Base-by-base conservation (phyloP, 2,888 invertebrate species). In the Candidula unifasciata region DNA sequence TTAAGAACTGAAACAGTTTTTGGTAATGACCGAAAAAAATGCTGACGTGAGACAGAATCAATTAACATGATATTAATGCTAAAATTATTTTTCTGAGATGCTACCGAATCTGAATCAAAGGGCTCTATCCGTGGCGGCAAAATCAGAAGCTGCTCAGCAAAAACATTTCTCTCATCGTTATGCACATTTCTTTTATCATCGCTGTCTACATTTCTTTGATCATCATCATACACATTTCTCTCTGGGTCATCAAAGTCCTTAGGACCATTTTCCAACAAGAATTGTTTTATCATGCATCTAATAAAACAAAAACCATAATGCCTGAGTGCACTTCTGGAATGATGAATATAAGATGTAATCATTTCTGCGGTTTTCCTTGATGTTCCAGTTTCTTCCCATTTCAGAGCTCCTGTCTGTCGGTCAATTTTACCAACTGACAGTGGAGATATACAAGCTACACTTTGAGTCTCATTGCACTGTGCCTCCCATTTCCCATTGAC, bases 1-100 rank as follows among this genome's bases (percentile, higher is more conserved):
- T 89, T 86, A 30, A 91, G 85, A 0, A 84, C 66, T 57, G 86
- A 52, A 0, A 90, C 86, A 37, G 90, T 88, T 84, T 88, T 86
- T 33, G 90, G 89, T 69, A 91, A 73, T 13, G 91, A 90, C 21
- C 91, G 76, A 80, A 87, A 90, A 66, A 91, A 91, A 87, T 91
- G 91, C 80, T 89, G 88, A 35, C 88, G 84, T 66, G 91, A 90
- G n/a, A 90, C 89, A 13, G 91, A 91, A 83, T 91, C 91, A 35
- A 91, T 82, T 33, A 90, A 90, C 60, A 91, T 86, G 18, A 91
- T 57, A 83, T 91, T 91, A 16, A 91, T 84, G 84, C 90, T 91
- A 2, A 91, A 80, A 10, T 74, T 35, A 13, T 69, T 33, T 33
- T 27, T 44, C 3, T 37, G n/a, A 5, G 18, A 10, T 13, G 18